Base-by-base conservation (phyloP, 2,113 vertebrate genomes). In the Baryphthengus martii region DNA sequence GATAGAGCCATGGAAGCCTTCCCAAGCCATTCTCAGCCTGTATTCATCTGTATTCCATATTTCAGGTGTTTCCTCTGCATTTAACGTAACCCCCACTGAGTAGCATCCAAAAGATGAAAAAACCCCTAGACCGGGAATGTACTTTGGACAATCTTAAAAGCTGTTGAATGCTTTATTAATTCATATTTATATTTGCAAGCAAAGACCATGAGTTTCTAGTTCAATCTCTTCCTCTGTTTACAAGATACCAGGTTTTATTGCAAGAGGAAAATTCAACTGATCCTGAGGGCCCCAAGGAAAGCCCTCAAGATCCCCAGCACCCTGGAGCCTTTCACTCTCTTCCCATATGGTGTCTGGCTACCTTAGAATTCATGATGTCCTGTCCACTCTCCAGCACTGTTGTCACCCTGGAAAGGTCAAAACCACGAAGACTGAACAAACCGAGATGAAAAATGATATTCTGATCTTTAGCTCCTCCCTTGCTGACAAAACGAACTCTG, bases 21-120 rank as follows among this genome's bases (percentile, higher is more conserved):
- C 37, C 26, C 55, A 50, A 7, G 19, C 17, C 31, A 7, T 55
- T 67, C 40, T 76, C 45, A 88, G 55, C 21, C 53, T 56, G 11
- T 61, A 40, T 33, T 72, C 10, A 82, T 17, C 24, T n/a, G 5
- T 12, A 68, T 14, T 40, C 33, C 35, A 70, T 0, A 0, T 66
- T 92, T 76, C 63, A 63, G 29, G 19, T 2, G 0, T 40, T 45
- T 74, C 25, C 45, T 78, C 37, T 74, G 61, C 18, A 89, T 65
- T n/a, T 45, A 81, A 77, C 28, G 39, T 17, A 73, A 91, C 50
- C 13, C 53, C 65, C 24, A 85, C 15, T 12, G 33, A 79, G 26
- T 9, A 75, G 40, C 25, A 83, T 16, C 24, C 66, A 56, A 75
- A 85, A 31, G 3, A 55, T 20, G 5, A 35, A 70, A 65, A 47